A percentile compares a stretch with the other conserved stretches of the same genome.
Conservation (phyloP, 2,888 invertebrate genomes). For the Morinoia aosen region DNA sequence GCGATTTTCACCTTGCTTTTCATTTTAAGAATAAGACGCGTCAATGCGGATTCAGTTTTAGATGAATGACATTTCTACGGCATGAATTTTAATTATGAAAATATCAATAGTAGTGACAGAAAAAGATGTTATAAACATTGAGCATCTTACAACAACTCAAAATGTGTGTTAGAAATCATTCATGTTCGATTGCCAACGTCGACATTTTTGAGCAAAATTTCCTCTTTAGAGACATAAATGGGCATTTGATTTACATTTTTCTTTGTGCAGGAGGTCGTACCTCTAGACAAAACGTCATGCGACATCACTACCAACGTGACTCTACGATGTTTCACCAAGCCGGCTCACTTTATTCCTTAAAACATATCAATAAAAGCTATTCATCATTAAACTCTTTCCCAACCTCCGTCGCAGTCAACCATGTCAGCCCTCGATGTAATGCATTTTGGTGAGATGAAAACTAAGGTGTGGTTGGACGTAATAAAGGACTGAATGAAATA, state of each 20-base stretch:
- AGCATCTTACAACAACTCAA: background rate
- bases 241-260: background rate
- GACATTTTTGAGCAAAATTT: background rate
- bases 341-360: background rate
- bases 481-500: too few relatives aligned
- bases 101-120: too few relatives aligned
- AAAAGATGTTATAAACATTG: too few relatives aligned
- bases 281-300: background rate
- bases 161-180: background rate
- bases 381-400: background rate
- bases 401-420: background rate
- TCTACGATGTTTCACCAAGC: background rate
- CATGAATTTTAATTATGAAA: too few relatives aligned
- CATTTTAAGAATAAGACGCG: too few relatives aligned
- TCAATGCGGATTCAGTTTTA: too few relatives aligned
- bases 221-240: background rate
- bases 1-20: too few relatives aligned
- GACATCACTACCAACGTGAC: background rate
- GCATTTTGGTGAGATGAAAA: background rate
- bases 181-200: background rate
- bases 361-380: background rate
- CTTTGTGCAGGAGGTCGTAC: background rate
- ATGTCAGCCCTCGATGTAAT: background rate
- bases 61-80: too few relatives aligned
- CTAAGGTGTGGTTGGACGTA: background rate